Evolutionary conservation across 2,888 invertebrate genomes (phyloP).

Genomic region (Lathronympha strigana): DNA sequence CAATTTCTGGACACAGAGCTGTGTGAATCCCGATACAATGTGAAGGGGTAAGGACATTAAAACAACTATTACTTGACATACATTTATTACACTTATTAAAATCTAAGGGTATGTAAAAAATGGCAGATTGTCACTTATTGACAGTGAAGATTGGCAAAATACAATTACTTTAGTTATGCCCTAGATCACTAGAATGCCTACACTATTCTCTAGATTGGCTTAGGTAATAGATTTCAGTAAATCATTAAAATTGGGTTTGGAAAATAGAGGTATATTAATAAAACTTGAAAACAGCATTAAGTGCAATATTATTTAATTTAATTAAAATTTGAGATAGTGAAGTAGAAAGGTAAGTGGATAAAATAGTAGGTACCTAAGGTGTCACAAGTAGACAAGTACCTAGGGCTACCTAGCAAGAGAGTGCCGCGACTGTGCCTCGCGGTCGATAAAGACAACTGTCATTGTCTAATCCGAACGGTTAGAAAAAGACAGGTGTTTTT

Average conservation of each 20-base stretch:
- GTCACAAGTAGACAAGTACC: too few relatives aligned
- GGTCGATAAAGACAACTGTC: too few relatives aligned
- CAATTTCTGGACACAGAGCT: too few relatives aligned
- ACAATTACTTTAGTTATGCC: constrained; percentile 69
- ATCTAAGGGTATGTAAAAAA: constrained; percentile 82
- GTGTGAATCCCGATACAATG: too few relatives aligned
- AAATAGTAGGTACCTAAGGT: too few relatives aligned
- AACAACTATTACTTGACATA: constrained; percentile 64
- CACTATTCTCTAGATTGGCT: constrained; percentile 56
- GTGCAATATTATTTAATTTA: too few relatives aligned
- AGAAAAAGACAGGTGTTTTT: too few relatives aligned
- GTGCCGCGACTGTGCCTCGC: too few relatives aligned
- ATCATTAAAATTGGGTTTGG: constrained; percentile 36
- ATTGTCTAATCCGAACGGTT: too few relatives aligned
- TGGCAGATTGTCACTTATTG: constrained; percentile 80
- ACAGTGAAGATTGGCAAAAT: constrained; percentile 82
- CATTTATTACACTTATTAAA: constrained; percentile 80
- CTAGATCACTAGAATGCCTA: constrained; percentile 70
- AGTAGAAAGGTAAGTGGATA: too few relatives aligned
- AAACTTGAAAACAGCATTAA: neutral
- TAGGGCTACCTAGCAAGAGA: too few relatives aligned
- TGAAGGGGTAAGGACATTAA: constrained; percentile 46
- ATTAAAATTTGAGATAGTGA: too few relatives aligned
- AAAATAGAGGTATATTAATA: neutral
- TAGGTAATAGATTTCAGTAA: constrained; percentile 61